A percentile compares a stretch with the other conserved stretches of the same genome.
Evolutionary conservation across 1,140 invertebrate species (phyloP).

Genomic region (Streblospio benedicti): DNA sequence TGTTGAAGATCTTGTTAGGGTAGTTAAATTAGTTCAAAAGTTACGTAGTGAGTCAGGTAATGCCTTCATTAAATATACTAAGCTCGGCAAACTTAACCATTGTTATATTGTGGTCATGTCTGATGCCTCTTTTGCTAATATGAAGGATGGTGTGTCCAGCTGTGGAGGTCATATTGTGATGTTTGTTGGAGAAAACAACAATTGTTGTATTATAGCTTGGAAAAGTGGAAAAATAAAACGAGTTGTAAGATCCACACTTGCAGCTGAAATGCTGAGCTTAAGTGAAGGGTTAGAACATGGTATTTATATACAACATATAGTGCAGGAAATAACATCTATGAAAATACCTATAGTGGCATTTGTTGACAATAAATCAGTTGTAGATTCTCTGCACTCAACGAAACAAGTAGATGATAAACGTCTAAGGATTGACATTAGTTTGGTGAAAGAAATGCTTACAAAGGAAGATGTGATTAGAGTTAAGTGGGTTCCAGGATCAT

Average conservation of each 20-base stretch:
- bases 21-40: conserved; percentile 16
- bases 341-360: too few relatives aligned
- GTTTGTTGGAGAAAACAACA: conserved; percentile 9
- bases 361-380: neutral
- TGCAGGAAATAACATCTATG: too few relatives aligned
- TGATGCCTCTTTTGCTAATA: conserved; percentile 17
- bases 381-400: neutral
- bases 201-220: conserved; percentile 16
- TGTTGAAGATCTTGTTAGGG: conserved; percentile 12
- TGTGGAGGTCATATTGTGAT: conserved; percentile 10
- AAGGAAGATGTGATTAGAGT: too few relatives aligned
- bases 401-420: too few relatives aligned
- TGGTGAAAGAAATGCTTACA: neutral
- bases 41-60: too few relatives aligned
- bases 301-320: too few relatives aligned
- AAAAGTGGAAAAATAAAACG: conserved; percentile 6
- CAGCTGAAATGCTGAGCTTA: too few relatives aligned
- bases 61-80: conserved; percentile 9
- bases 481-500: neutral
- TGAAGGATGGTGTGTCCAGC: conserved; percentile 14
- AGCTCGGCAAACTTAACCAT: neutral
- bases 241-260: too few relatives aligned
- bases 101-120: neutral
- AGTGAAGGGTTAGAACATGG: too few relatives aligned
- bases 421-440: neutral